Conservation (phyloP, 2,888 invertebrate genomes). For the Tridacna crocea region DNA sequence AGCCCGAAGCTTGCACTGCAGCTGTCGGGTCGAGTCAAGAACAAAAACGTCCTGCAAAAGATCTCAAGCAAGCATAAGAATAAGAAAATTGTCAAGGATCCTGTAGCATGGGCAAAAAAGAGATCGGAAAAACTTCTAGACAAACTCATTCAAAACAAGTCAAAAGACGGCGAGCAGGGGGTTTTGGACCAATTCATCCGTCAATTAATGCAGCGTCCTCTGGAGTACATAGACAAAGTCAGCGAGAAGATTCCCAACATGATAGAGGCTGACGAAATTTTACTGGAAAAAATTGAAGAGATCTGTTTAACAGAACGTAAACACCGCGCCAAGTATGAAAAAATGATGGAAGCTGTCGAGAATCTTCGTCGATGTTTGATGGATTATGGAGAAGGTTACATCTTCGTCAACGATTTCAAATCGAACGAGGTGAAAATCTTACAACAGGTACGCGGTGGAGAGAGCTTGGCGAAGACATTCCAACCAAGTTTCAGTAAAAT, state of each 20-base stretch:
- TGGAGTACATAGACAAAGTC: slow-evolving; percentile 48
- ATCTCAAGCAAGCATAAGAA: slow-evolving; percentile 4
- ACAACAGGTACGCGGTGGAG: slow-evolving; percentile 32
- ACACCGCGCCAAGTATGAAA: slow-evolving; percentile 57
- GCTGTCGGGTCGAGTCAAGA: neutral
- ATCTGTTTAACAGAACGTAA: slow-evolving; percentile 51
- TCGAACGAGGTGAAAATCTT: slow-evolving; percentile 57
- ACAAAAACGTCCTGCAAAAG: slow-evolving; percentile 15
- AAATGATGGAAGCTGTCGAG: slow-evolving; percentile 66
- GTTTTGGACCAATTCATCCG: slow-evolving; percentile 50
- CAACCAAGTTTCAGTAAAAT: slow-evolving; percentile 15
- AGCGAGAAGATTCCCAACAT: slow-evolving; percentile 64
- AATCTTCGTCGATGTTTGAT: slow-evolving; percentile 61
- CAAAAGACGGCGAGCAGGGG: slow-evolving; percentile 18
- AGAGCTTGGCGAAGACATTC: slow-evolving; percentile 39
- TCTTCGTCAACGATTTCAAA: slow-evolving; percentile 68
- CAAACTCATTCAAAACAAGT: slow-evolving; percentile 32
- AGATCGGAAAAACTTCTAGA: slow-evolving; percentile 61
- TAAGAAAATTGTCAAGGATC: slow-evolving; percentile 43
- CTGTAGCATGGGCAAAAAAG: slow-evolving; percentile 45
- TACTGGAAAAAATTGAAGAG: slow-evolving; percentile 64
- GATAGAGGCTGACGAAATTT: slow-evolving; percentile 65
- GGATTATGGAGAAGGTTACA: slow-evolving; percentile 66
- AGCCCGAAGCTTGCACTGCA: slow-evolving; percentile 16
- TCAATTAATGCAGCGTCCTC: slow-evolving; percentile 57